phyloP scores from a whole-genome alignment of 2,113 vertebrate genomes.

The Ardeotis arabs region DNA sequence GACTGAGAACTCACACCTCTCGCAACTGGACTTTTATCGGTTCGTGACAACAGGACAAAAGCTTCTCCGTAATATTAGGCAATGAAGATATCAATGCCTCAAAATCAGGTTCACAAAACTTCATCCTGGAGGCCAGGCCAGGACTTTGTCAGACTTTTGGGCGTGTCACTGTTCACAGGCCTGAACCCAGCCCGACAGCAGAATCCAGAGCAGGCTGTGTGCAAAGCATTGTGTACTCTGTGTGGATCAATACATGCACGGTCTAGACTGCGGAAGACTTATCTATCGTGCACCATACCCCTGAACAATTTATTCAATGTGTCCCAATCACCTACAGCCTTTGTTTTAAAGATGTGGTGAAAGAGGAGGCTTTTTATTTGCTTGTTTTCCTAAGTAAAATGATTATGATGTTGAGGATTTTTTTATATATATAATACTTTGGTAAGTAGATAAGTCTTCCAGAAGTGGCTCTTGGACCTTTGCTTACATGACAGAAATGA shows the following conservation, averaged over 20 bases:
- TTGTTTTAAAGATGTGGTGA: not conserved
- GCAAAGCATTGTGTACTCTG: rapidly evolving
- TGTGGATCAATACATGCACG: rapidly evolving
- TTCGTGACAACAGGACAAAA: not conserved
- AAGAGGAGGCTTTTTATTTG: rapidly evolving
- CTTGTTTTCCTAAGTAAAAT: not conserved
- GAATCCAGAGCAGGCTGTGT: not conserved
- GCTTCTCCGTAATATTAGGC: not conserved
- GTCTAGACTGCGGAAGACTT: not conserved
- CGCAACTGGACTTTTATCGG: too few species aligned
- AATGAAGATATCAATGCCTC: not conserved
- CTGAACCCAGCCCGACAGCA: not conserved
- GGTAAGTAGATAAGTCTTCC: not conserved
- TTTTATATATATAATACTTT: not conserved
- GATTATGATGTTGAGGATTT: rapidly evolving
- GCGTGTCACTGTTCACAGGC: not conserved
- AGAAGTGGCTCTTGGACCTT: not conserved
- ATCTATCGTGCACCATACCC: not conserved
- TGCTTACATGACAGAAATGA: not conserved
- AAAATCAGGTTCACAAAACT: not conserved
- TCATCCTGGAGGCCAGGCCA: not conserved
- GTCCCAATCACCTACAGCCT: not conserved
- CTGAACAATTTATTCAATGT: not conserved
- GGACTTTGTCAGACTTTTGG: not conserved
- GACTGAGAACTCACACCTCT: too few species aligned